These are phyloP conservation scores for Drosophila yakuba DNA, from an alignment of 1,140 invertebrate genomes.

Conservation along the genomic window DNA sequence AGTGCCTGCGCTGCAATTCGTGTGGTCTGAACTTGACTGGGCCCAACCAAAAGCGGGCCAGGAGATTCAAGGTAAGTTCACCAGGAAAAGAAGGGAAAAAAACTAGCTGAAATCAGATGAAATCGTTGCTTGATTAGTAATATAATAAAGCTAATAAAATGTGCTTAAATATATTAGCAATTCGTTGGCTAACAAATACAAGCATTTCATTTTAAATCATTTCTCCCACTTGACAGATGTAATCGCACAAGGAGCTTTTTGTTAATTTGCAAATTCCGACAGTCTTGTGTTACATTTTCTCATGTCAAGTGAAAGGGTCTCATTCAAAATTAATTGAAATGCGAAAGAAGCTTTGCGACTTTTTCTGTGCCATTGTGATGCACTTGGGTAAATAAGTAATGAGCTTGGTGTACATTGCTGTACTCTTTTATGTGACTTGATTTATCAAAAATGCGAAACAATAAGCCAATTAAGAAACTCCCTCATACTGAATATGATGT, in stretches of 20 bases:
- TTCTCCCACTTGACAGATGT: not conserved
- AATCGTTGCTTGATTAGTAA: no score
- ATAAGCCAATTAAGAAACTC: not conserved
- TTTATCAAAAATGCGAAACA: not conserved
- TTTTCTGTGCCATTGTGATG: not conserved
- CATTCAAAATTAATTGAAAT: constrained; percentile 12
- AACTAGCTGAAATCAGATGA: not conserved
- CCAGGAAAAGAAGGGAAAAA: not conserved
- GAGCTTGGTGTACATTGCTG: not conserved
- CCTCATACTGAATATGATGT: not conserved
- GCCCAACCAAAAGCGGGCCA: constrained; percentile 90
- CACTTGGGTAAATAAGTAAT: not conserved
- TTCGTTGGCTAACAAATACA: no score
- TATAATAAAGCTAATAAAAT: no score
- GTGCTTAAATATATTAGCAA: no score
- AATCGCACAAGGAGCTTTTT: not conserved
- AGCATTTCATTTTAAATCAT: not conserved
- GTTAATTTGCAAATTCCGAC: not conserved
- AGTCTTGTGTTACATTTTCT: not conserved
- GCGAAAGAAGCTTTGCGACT: not conserved
- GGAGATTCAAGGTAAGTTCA: constrained; percentile 86
- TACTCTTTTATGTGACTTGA: not conserved
- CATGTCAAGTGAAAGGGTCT: not conserved
- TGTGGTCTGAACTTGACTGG: constrained; percentile 96
- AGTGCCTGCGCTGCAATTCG: constrained; percentile 97